A percentile compares a stretch with the other conserved stretches of the same genome.
Conservation (phyloP, 2,797 vertebrate species). For the Zalophus californianus region DNA sequence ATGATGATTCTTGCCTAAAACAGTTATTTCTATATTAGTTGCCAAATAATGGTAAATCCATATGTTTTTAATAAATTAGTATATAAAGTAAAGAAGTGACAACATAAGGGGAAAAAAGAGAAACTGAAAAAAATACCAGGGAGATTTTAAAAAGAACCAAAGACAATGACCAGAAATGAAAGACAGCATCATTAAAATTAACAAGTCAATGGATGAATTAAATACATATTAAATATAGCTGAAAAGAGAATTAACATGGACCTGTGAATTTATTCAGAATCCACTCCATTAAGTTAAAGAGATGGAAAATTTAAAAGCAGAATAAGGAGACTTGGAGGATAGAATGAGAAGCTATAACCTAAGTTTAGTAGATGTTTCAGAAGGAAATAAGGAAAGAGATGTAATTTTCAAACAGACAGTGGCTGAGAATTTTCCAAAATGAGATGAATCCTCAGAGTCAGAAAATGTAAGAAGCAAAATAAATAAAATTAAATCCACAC, state of each 20-base stretch:
- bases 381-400: not conserved
- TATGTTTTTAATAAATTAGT: not conserved
- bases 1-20: conserved; percentile 24
- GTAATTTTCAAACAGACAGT: not conserved
- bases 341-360: not conserved
- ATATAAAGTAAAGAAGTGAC: not conserved
- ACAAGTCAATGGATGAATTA: not conserved
- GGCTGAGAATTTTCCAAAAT: conserved; percentile 17
- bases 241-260: not conserved
- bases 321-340: not conserved
- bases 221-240: not conserved
- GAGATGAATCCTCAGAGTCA: not conserved
- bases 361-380: not conserved
- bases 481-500: conserved; percentile 25
- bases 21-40: not conserved
- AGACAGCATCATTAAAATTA: not conserved
- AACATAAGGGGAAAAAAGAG: not conserved
- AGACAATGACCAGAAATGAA: conserved; percentile 9
- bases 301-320: not conserved
- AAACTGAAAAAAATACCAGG: not conserved
- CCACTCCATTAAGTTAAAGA: not conserved
- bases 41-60: not conserved
- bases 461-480: not conserved
- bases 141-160: conserved; percentile 6
- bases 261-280: conserved; percentile 36